Base-by-base conservation (phyloP, 2,797 vertebrate species). In the Spinus olivaceus region DNA sequence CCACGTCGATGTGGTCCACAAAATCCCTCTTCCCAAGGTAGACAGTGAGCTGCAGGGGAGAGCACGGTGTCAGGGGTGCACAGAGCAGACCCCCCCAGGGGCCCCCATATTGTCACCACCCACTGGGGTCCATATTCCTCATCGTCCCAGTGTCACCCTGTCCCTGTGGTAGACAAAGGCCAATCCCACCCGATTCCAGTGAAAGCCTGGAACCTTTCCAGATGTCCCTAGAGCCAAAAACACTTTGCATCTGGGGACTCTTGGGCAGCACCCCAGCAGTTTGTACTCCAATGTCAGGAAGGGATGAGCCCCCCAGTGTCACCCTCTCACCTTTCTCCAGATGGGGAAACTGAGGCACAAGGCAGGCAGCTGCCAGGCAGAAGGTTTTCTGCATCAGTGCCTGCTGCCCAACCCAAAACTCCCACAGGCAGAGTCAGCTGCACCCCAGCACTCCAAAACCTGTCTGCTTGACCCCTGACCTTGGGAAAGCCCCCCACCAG, bases 11-110 rank as follows among this genome's bases (percentile, higher is more conserved):
- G 46, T 99, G 99, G 96, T 99, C 99, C 94, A 99, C 98, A 25
- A 99, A 99, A 96, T 99, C 99, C 71, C 99, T 98, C 98, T 99
- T 99, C 32, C 99, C 99, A 97, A 99, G 98, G 84, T 99, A 99
- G 63, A 99, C 99, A 0, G 99, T 99, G 95, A 99, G 98, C 99
- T 99, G 96, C 11, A 14, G 85, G 8, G 37, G 63, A 32, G 8
- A 70, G 22, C 25, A 6, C 6, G 1, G 54, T 57, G 19, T 90
- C 59, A 90, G 44, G 24, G 19, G 30, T 41, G 22, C 39, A 70
- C 22, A 78, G 30, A 71, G 51, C 22, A 90, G 39, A 46, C 4
- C 7, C 9, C 41, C 10, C 20, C 24, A 46, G 25, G 39, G 15
- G 47, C 30, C 24, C n/a, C 17, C 5, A 5, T 5, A 24, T 25